Percentiles rank a stretch among this genome's conserved stretches.
These are phyloP conservation scores for Naso thynnoides DNA, from an alignment of 2,797 vertebrate genomes.

Conservation along the genomic window DNA sequence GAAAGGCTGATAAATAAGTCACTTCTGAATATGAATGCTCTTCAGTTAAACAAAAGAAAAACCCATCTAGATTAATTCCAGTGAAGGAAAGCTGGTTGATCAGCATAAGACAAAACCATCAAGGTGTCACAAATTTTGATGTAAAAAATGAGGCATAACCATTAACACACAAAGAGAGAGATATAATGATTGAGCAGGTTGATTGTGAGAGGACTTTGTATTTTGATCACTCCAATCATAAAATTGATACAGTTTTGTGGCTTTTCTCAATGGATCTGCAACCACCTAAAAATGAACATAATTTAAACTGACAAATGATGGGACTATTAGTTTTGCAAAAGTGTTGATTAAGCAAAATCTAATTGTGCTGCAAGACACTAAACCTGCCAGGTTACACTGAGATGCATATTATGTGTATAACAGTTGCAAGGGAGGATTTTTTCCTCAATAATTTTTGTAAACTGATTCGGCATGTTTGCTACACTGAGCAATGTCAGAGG, in stretches of 20 bases:
- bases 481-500: not conserved
- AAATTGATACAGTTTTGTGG: too few relatives aligned
- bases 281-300: not conserved
- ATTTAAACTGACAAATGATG: constrained; percentile 11
- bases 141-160: not conserved
- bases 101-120: not conserved
- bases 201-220: constrained; percentile 3
- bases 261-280: constrained; percentile 8
- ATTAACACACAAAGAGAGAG: not conserved
- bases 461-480: not conserved
- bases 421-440: not conserved
- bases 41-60: not conserved
- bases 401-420: not conserved
- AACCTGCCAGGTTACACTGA: not conserved
- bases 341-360: not conserved
- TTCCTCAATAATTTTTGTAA: not conserved
- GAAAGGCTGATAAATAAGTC: not conserved
- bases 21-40: not conserved
- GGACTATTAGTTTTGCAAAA: constrained; percentile 16
- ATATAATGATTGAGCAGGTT: not conserved
- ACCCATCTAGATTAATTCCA: not conserved
- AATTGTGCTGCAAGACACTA: constrained; percentile 6
- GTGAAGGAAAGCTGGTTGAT: not conserved
- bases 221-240: not conserved
- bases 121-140: not conserved